These are phyloP conservation scores for Cephalopachus bancanus DNA, from an alignment of 2,797 vertebrate genomes.

Conservation along the genomic window DNA sequence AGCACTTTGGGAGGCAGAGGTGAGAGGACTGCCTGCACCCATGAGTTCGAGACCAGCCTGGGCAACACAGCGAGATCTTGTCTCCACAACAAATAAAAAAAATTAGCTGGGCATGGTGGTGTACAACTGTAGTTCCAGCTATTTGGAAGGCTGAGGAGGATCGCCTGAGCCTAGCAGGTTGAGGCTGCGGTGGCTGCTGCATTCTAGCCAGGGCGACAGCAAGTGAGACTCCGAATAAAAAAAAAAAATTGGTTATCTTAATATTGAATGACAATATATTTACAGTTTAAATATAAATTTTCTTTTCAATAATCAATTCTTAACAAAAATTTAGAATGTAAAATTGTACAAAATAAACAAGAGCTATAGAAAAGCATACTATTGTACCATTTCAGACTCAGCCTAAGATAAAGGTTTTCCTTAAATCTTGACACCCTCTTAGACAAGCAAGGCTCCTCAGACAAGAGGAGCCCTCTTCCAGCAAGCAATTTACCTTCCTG, in stretches of 20 bases:
- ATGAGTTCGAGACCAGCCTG: no score
- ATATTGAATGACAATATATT: constrained; percentile 87
- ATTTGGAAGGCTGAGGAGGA: no score
- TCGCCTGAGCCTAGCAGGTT: no score
- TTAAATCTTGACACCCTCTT: not conserved
- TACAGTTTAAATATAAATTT: constrained; percentile 91
- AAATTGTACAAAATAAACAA: constrained; percentile 88
- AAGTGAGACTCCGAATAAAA: no score
- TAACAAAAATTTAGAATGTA: constrained; percentile 88
- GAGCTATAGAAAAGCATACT: constrained; percentile 86
- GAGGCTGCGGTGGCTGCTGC: no score
- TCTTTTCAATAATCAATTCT: constrained; percentile 89
- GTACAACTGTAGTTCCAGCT: no score
- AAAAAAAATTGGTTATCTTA: constrained; percentile 87
- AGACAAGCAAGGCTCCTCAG: constrained; percentile 74
- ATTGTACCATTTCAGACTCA: constrained; percentile 84
- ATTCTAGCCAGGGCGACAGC: no score
- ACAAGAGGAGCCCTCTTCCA: constrained; percentile 69
- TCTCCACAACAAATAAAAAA: no score
- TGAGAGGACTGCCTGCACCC: no score
- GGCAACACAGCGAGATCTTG: no score
- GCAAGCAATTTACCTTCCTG: constrained; percentile 61
- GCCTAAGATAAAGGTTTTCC: constrained; percentile 76
- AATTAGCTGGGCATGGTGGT: no score
- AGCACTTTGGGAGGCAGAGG: no score